Evolutionary conservation across 2,888 invertebrate species (phyloP).

Genomic region (Griposia aprilina): DNA sequence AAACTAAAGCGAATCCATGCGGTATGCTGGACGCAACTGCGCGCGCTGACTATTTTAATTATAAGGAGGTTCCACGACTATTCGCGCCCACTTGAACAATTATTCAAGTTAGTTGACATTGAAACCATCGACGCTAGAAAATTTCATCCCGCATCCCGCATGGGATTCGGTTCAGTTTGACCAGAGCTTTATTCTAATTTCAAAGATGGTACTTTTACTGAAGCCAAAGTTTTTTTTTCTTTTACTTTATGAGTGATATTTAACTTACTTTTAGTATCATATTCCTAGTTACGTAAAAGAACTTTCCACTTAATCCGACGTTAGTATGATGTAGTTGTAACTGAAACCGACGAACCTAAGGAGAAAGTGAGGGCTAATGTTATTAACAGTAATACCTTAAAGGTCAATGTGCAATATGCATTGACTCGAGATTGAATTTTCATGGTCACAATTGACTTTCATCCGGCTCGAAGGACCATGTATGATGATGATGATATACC

Average conservation of each 20-base stretch:
- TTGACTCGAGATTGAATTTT: neutral
- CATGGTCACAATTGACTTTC: neutral
- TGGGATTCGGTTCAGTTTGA: too few species aligned
- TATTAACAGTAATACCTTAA: neutral
- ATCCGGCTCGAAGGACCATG: neutral
- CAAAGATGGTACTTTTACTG: neutral
- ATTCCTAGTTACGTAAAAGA: slow-evolving; percentile 71
- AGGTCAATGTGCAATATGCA: neutral
- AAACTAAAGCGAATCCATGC: neutral
- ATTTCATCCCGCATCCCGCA: neutral
- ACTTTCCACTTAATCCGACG: slow-evolving; percentile 71
- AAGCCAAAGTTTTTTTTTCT: too few species aligned
- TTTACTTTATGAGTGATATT: too few species aligned
- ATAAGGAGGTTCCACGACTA: too few species aligned
- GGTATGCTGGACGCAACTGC: neutral
- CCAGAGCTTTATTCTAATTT: neutral
- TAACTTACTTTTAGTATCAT: slow-evolving; percentile 71
- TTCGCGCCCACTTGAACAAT: neutral
- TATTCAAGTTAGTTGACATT: neutral
- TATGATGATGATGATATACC: too few species aligned
- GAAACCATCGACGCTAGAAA: neutral
- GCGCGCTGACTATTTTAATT: neutral
- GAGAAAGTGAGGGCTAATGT: neutral
- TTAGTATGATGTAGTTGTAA: slow-evolving; percentile 71
- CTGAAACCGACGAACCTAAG: slow-evolving; percentile 73